Percentiles rank a stretch among this genome's conserved stretches.
Evolutionary conservation across 2,888 invertebrate species (phyloP).

Genomic region (Drosophila birchii): DNA sequence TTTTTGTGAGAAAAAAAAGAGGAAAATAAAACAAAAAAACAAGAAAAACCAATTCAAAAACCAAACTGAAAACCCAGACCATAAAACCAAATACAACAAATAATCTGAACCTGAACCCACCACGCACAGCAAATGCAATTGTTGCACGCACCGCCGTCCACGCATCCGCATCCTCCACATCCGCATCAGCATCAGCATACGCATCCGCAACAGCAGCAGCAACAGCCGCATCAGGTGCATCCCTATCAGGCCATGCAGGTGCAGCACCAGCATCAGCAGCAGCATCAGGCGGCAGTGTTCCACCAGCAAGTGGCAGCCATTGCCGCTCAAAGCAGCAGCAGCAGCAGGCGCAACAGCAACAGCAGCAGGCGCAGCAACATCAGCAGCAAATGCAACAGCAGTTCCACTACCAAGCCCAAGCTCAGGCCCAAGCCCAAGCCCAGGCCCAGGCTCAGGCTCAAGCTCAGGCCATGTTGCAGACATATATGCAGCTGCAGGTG

Average conservation of each 20-base stretch:
- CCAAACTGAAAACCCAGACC: conserved; percentile 44
- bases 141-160: conserved; percentile 83
- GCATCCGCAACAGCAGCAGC: conserved; percentile 72
- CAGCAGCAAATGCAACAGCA: conserved; percentile 76
- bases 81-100: conserved; percentile 52
- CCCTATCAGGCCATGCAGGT: conserved; percentile 72
- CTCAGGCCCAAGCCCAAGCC: conserved; percentile 31
- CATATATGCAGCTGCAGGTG: conserved; percentile 83
- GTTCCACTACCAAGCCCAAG: conserved; percentile 48
- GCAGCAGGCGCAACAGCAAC: conserved; percentile 65
- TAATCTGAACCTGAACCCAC: conserved; percentile 81
- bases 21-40: neutral
- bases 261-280: conserved; percentile 68
- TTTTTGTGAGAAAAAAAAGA: neutral
- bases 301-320: conserved; percentile 63
- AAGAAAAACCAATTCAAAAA: conserved; percentile 57
- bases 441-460: conserved; percentile 77
- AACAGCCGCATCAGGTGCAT: conserved; percentile 71
- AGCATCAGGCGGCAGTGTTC: conserved; percentile 67
- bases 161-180: conserved; percentile 76
- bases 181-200: conserved; percentile 78
- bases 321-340: conserved; percentile 56
- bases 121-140: conserved; percentile 85
- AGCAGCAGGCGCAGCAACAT: conserved; percentile 63
- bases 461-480: conserved; percentile 82